These are phyloP conservation scores for Diachasma alloeum DNA, from an alignment of 1,140 invertebrate genomes.

Conservation along the genomic window DNA sequence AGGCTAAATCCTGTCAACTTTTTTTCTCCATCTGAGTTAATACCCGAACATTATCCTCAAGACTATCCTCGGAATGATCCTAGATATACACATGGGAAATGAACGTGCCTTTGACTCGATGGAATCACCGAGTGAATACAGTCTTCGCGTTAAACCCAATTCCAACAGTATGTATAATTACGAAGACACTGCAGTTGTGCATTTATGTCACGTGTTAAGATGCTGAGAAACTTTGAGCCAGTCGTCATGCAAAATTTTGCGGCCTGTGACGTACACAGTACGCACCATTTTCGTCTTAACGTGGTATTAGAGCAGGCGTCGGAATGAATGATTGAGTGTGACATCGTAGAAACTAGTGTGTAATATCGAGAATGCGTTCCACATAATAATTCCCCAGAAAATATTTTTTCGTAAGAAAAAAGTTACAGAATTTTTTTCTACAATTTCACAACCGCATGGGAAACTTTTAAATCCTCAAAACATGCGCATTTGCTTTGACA, in stretches of 20 bases:
- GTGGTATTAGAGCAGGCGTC: not conserved
- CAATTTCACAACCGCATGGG: too few species aligned
- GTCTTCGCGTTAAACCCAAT: conserved; percentile 35
- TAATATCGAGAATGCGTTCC: not conserved
- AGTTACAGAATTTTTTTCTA: too few species aligned
- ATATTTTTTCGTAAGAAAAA: too few species aligned
- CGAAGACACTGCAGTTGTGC: conserved; percentile 47
- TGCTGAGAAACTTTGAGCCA: not conserved
- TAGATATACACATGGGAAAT: not conserved
- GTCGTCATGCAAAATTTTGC: not conserved
- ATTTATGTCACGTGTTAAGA: conserved; percentile 47
- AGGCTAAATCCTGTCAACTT: too few species aligned
- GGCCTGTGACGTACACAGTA: not conserved
- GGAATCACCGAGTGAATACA: not conserved
- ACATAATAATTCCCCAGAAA: too few species aligned
- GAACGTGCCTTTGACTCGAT: not conserved
- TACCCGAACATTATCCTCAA: too few species aligned
- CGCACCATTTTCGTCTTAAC: not conserved
- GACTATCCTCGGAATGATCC: too few species aligned
- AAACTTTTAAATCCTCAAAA: too few species aligned
- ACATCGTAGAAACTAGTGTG: not conserved
- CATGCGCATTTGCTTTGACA: too few species aligned
- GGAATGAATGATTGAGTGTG: not conserved
- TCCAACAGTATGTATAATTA: conserved; percentile 37
- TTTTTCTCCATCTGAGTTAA: too few species aligned